Conservation (phyloP, 2,888 invertebrate genomes). For the Pseudococcus longispinus region DNA sequence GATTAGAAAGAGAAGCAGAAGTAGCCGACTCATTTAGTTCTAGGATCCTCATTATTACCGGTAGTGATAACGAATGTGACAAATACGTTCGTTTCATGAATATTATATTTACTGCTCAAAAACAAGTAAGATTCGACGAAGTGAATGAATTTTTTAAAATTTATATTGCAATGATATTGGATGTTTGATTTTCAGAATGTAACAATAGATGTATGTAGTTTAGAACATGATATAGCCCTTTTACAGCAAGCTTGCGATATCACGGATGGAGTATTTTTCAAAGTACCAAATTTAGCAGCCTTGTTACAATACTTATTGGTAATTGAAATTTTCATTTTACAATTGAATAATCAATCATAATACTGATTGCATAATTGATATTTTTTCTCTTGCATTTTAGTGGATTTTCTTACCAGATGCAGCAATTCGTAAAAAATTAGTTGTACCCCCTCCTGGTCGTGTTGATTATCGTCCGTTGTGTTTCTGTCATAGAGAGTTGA, state of each 20-base stretch:
- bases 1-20: conserved; percentile 64
- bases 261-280: conserved; percentile 89
- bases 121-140: conserved; percentile 65
- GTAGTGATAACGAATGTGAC: conserved; percentile 87
- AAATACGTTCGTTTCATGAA: conserved; percentile 99
- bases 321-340: conserved; percentile 61
- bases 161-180: too few species aligned
- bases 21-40: conserved; percentile 70
- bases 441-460: conserved; percentile 85
- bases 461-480: conserved; percentile 97
- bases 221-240: conserved; percentile 88
- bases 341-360: not conserved
- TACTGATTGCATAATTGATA: not conserved
- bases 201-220: conserved; percentile 88
- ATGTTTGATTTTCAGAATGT: conserved; percentile 72
- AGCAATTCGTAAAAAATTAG: conserved; percentile 78
- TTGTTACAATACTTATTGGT: conserved; percentile 86
- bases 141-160: not conserved
- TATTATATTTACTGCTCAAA: conserved; percentile 94
- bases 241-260: conserved; percentile 97
- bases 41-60: conserved; percentile 84
- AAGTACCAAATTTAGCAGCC: conserved; percentile 80
- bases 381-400: conserved; percentile 63
- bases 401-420: conserved; percentile 94
- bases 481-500: conserved; percentile 94